Evolutionary conservation across 1,140 invertebrate species (phyloP).

Genomic region (Brachionus rubens): DNA sequence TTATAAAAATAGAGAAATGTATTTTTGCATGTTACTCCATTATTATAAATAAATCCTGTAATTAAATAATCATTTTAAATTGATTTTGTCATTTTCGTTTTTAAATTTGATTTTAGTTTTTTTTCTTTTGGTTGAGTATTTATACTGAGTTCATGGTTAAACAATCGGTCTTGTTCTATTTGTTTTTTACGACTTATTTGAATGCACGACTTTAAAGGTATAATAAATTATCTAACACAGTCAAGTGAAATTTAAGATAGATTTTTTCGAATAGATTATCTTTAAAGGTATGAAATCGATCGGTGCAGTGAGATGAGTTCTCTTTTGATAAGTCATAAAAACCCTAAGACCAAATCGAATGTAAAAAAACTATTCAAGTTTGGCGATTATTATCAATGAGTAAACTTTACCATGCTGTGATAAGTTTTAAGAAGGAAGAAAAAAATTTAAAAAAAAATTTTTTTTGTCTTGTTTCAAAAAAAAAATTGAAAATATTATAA

Average conservation of each 20-base stretch:
- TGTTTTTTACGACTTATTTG: too few relatives aligned
- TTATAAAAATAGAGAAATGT: not conserved
- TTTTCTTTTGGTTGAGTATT: too few relatives aligned
- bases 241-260: constrained; percentile 38
- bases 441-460: too few relatives aligned
- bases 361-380: not conserved
- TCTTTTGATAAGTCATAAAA: not conserved
- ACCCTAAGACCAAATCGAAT: constrained; percentile 33
- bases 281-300: constrained; percentile 39
- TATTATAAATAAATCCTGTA: not conserved
- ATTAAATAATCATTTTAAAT: constrained; percentile 22
- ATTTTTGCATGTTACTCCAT: too few relatives aligned
- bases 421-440: not conserved
- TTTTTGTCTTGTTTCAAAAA: not conserved
- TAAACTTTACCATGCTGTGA: constrained; percentile 2
- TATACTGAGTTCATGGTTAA: too few relatives aligned
- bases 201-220: not conserved
- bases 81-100: not conserved
- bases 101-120: too few relatives aligned
- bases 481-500: too few relatives aligned
- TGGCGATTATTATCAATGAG: not conserved
- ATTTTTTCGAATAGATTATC: constrained; percentile 42
- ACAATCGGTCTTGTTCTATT: too few relatives aligned
- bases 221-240: constrained; percentile 35
- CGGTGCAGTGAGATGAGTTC: not conserved